These are phyloP conservation scores for Ophonus ardosiacus DNA, from an alignment of 2,888 invertebrate genomes.

Conservation along the genomic window DNA sequence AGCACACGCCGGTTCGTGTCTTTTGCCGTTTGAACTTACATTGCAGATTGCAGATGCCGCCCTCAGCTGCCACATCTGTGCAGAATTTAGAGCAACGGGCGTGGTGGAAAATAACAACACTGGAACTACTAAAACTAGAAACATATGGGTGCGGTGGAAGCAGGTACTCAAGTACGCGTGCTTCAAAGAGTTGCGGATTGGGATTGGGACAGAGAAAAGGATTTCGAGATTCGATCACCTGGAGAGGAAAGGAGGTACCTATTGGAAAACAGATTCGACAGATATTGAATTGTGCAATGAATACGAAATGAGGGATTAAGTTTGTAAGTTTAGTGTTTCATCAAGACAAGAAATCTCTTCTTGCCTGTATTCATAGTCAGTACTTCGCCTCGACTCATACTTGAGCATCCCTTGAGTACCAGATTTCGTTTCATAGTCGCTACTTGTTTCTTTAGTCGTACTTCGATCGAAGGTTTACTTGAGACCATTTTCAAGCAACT, in stretches of 20 bases:
- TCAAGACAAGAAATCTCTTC: too few species aligned
- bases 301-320: not conserved
- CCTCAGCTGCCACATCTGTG: slow-evolving; percentile 26
- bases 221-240: not conserved
- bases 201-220: not conserved
- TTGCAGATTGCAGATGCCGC: slow-evolving; percentile 42
- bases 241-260: not conserved
- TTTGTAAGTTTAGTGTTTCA: too few species aligned
- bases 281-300: too few species aligned
- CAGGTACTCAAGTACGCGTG: slow-evolving; percentile 20
- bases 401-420: too few species aligned
- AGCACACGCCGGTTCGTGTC: slow-evolving; percentile 34
- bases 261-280: not conserved
- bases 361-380: too few species aligned
- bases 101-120: slow-evolving; percentile 25
- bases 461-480: too few species aligned
- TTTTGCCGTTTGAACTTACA: not conserved
- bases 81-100: slow-evolving; percentile 30
- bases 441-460: too few species aligned
- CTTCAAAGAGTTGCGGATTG: slow-evolving; percentile 6
- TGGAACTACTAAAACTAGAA: not conserved
- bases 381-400: too few species aligned
- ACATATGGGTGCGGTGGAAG: slow-evolving; percentile 7
- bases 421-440: too few species aligned
- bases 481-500: too few species aligned